Evolutionary conservation across 2,888 invertebrate genomes (phyloP).

Genomic region (Terebella lapidaria): DNA sequence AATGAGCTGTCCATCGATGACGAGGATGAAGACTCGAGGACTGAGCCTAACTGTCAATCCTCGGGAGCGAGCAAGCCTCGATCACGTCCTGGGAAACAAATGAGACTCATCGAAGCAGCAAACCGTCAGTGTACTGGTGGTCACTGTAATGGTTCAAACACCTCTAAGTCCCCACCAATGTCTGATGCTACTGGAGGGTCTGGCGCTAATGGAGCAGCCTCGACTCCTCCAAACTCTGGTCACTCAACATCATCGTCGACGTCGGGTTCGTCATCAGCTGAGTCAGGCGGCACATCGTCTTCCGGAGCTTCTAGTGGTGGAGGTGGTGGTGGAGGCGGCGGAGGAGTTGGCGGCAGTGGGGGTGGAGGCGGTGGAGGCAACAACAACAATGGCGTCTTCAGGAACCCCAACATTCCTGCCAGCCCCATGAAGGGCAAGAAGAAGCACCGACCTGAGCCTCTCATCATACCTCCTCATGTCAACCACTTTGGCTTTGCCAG

Average conservation of each 20-base stretch:
- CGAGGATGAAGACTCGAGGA: neutral
- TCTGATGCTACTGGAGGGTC: neutral
- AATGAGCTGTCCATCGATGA: neutral
- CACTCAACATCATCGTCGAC: no score
- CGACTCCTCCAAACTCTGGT: neutral
- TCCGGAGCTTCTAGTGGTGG: neutral
- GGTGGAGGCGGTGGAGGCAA: neutral
- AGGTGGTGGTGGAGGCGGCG: neutral
- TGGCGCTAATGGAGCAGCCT: neutral
- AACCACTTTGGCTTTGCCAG: constrained; percentile 57
- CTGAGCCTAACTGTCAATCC: neutral
- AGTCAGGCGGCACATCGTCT: neutral
- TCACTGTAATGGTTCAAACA: neutral
- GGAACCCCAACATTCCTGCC: constrained; percentile 4
- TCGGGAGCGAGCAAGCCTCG: neutral
- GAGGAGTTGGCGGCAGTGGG: neutral
- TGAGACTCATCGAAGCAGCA: neutral
- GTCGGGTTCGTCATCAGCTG: no score
- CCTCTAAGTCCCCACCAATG: neutral
- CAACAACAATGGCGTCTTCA: neutral
- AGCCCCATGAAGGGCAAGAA: constrained; percentile 16
- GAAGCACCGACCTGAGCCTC: constrained; percentile 47
- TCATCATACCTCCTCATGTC: constrained; percentile 54
- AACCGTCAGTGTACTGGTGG: neutral
- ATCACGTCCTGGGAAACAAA: neutral